Percentiles rank a stretch among this genome's conserved stretches.
phyloP scores from a whole-genome alignment of 2,888 invertebrate genomes.

The Rhagonycha fulva region DNA sequence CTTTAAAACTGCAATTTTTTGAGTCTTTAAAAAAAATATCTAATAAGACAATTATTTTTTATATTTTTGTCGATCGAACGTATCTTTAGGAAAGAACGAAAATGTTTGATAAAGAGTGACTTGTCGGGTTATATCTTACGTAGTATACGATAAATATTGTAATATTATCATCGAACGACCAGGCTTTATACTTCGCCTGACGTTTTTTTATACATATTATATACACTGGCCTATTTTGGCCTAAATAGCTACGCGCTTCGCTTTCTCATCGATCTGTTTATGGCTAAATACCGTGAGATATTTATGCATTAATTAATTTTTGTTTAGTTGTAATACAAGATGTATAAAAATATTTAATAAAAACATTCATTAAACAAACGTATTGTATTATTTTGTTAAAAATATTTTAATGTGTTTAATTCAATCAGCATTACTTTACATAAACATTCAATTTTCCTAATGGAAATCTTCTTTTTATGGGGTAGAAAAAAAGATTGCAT shows the following conservation, averaged over 20 bases:
- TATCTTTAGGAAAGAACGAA: conserved; percentile 5
- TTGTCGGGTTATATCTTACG: conserved; percentile 17
- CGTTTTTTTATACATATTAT: conserved; percentile 52
- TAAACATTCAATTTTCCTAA: not conserved
- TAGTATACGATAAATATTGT: conserved; percentile 17
- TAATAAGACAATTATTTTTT: conserved; percentile 8
- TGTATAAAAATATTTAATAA: conserved; percentile 37
- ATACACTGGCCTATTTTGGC: conserved; percentile 45
- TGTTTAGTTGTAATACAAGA: conserved; percentile 38
- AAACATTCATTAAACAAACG: conserved; percentile 9
- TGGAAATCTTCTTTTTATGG: no score
- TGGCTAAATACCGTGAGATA: conserved; percentile 22
- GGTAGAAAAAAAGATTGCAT: no score
- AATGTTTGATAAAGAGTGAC: conserved; percentile 19
- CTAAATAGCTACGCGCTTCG: conserved; percentile 38
- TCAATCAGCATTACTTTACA: not conserved
- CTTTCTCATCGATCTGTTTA: conserved; percentile 31
- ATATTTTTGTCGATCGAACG: conserved; percentile 19
- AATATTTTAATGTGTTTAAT: not conserved
- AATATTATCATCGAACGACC: conserved; percentile 48
- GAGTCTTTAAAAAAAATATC: conserved; percentile 5
- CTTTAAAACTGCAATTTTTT: conserved; percentile 11
- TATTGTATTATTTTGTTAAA: not conserved
- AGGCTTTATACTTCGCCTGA: conserved; percentile 39
- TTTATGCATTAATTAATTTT: conserved; percentile 31